These are phyloP conservation scores for Bubo blakistoni DNA, from an alignment of 2,113 vertebrate species.

Conservation along the genomic window DNA sequence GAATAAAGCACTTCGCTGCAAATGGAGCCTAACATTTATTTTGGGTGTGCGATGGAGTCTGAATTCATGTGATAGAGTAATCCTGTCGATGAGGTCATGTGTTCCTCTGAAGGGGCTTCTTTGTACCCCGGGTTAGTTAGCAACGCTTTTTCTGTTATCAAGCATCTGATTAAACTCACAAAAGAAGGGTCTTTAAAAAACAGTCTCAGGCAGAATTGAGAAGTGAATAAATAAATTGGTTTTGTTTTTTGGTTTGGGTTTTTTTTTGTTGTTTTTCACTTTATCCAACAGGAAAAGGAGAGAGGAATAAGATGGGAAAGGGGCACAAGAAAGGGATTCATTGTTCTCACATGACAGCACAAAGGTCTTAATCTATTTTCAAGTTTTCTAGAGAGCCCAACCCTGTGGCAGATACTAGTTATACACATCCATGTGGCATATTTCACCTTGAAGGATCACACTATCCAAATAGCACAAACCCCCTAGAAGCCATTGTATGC, in stretches of 20 bases:
- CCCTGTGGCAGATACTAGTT: not conserved
- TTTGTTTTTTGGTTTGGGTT: too few relatives aligned
- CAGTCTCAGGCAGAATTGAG: not conserved
- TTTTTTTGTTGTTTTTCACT: not conserved
- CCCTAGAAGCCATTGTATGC: not conserved
- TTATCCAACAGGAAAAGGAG: not conserved
- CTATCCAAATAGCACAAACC: not conserved
- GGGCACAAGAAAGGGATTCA: not conserved
- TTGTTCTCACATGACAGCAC: not conserved
- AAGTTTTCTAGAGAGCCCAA: not conserved
- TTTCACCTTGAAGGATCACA: not conserved
- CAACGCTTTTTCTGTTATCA: slow-evolving; percentile 54
- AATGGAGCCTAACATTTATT: not conserved
- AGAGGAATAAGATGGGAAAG: not conserved
- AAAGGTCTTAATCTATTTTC: not conserved
- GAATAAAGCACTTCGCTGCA: not conserved
- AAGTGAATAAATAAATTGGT: slow-evolving; percentile 20
- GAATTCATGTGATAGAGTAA: slow-evolving; percentile 39
- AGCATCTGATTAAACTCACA: slow-evolving; percentile 61
- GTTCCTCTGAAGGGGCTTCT: slow-evolving; percentile 47
- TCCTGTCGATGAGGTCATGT: slow-evolving; percentile 57
- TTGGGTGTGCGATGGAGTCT: slow-evolving; percentile 12
- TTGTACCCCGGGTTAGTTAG: slow-evolving; percentile 45
- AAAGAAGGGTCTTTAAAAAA: slow-evolving; percentile 22
- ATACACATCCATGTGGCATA: not conserved